A percentile compares a stretch with the other conserved stretches of the same genome.
phyloP scores from a whole-genome alignment of 2,113 vertebrate genomes.

The Tenebrosternarchus preto region DNA sequence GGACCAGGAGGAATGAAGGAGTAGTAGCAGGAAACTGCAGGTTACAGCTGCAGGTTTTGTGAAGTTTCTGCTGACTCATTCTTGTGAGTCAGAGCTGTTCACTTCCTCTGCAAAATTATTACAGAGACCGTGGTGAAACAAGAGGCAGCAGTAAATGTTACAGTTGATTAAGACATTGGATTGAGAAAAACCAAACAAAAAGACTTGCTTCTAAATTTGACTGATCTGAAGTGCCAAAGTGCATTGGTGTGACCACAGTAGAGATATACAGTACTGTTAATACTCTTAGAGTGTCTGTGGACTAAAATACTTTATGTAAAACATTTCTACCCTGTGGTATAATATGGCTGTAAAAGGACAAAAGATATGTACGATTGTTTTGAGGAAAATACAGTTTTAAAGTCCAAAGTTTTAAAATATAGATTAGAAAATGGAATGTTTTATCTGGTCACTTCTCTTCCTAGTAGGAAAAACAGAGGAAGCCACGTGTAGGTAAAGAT shows the following conservation, averaged over 20 bases:
- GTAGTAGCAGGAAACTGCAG: neutral
- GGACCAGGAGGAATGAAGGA: neutral
- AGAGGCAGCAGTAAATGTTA: neutral
- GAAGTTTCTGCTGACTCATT: slow-evolving; percentile 24
- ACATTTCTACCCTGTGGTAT: neutral
- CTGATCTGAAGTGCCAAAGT: neutral
- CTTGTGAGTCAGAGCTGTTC: neutral
- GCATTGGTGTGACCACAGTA: neutral
- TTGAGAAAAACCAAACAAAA: neutral
- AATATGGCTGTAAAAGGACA: neutral
- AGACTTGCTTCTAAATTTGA: neutral
- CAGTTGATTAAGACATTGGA: neutral
- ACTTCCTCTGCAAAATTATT: neutral
- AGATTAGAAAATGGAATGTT: too few relatives aligned
- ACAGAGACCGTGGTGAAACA: neutral
- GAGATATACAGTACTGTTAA: neutral
- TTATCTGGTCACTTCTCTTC: neutral
- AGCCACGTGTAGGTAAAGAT: slow-evolving; percentile 19
- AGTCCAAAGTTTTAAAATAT: neutral
- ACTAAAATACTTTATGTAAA: neutral
- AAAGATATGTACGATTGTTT: neutral
- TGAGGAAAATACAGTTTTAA: neutral
- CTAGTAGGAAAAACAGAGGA: slow-evolving; percentile 5
- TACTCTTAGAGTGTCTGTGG: neutral
- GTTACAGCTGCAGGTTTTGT: neutral